Base-by-base conservation (phyloP, 2,888 invertebrate genomes). In the Philopedon plagiatum region DNA sequence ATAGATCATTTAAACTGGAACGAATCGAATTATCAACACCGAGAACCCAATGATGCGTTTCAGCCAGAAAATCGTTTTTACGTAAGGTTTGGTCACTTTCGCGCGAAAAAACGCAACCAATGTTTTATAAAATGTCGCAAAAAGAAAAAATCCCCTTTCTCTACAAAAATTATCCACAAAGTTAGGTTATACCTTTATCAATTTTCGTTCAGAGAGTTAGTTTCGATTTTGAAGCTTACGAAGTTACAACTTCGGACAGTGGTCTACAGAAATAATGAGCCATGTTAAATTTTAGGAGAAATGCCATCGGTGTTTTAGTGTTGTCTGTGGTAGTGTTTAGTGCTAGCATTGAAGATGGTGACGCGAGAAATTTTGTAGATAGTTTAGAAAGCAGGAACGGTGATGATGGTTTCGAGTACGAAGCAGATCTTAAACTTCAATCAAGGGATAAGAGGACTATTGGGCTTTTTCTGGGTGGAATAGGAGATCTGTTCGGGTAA, bases 401-500 rank as follows among this genome's bases (percentile, higher is more conserved):
- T 26, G 44, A 56, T 46, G 70, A 73, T 39, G 13, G 39, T 26
- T 44, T 70, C 18, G 34, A 37, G 23, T 58, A 64, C 8, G 70
- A 56, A 29, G 69, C 39, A 5, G 69, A 70, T 39, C 13, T 54
- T 23, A 61, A 18, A 32, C 34, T 70, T 13, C 74, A 70, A 37
- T 39, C 70, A 1, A 74, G 79, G 51, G 77, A 78, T 73, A 86
- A 85, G 78, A 76, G 86, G 75, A 85, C 85, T 56, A 79, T 86
- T 57, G 85, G 84, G 70, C 75, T 80, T n/a, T 78, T 85, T 56
- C 73, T 86, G 21, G 80, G 81, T 41, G 81, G 82, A 70, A 81
- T 86, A 26, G 85, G 84, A 11, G 85, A 86, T 76, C 77, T 82
- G 58, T 85, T 86, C 75, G 86, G 86, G 26, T 86, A 84, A 75